Percentiles rank a stretch among this genome's conserved stretches.
phyloP scores from a whole-genome alignment of 2,888 invertebrate genomes.

The Lasioglossum lativentre region DNA sequence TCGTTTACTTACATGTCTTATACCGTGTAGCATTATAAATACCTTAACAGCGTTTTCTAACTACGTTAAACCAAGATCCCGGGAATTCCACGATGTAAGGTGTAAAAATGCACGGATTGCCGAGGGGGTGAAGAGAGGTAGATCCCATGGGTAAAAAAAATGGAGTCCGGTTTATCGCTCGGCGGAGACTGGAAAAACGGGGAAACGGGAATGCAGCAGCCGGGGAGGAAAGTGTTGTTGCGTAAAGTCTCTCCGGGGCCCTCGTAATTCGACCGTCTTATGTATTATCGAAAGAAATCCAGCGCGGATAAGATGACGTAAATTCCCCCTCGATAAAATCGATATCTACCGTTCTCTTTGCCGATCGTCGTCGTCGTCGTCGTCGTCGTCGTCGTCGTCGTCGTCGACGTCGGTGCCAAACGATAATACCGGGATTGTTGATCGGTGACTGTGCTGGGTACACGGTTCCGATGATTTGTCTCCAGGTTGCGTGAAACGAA shows the following conservation, averaged over 20 bases:
- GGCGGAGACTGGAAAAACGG: neutral
- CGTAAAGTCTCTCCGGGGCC: slow-evolving; percentile 7
- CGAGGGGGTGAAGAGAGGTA: neutral
- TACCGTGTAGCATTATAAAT: no score
- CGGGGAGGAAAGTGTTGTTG: neutral
- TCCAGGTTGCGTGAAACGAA: neutral
- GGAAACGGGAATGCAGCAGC: slow-evolving; percentile 19
- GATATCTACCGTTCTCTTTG: slow-evolving; percentile 20
- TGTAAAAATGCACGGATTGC: neutral
- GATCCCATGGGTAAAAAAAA: neutral
- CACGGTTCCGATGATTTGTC: slow-evolving; percentile 34
- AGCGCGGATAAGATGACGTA: slow-evolving; percentile 26
- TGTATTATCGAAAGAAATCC: slow-evolving; percentile 37
- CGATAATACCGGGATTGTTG: slow-evolving; percentile 35
- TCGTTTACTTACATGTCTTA: no score
- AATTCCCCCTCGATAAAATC: slow-evolving; percentile 41
- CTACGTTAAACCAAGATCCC: neutral
- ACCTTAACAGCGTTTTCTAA: no score
- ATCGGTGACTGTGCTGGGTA: neutral
- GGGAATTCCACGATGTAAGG: neutral
- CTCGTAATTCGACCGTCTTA: slow-evolving; percentile 34
- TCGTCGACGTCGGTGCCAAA: neutral
- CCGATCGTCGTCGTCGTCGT: slow-evolving; percentile 13
- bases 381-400: slow-evolving; percentile 15
- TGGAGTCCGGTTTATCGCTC: slow-evolving; percentile 24